These are phyloP conservation scores for Brachylomia viminalis DNA, from an alignment of 2,888 invertebrate genomes.

Conservation along the genomic window DNA sequence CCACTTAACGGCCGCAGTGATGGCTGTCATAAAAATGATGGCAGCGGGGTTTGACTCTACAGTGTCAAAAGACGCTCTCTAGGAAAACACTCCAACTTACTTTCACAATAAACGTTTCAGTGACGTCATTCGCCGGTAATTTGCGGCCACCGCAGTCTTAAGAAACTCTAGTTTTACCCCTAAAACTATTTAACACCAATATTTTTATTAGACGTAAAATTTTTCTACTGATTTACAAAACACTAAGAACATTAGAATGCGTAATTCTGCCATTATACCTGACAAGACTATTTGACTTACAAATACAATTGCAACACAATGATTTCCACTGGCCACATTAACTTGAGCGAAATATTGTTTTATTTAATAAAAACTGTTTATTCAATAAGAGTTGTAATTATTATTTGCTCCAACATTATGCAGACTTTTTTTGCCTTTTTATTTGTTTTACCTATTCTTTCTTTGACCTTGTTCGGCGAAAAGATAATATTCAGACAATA, in stretches of 20 bases:
- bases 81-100: not conserved
- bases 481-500: not conserved
- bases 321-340: constrained; percentile 63
- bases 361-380: constrained; percentile 37
- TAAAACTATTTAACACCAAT: not conserved
- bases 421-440: not conserved
- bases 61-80: not conserved
- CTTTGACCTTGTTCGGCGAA: not conserved
- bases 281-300: constrained; percentile 72
- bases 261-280: constrained; percentile 76
- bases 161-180: not conserved
- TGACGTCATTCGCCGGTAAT: not conserved
- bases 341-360: constrained; percentile 38
- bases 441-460: not conserved
- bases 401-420: constrained; percentile 34
- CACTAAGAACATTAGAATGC: constrained; percentile 73
- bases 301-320: constrained; percentile 66
- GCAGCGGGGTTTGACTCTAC: not conserved
- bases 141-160: not conserved
- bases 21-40: not conserved
- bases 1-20: not conserved
- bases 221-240: constrained; percentile 27
- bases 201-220: not conserved
- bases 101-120: not conserved
- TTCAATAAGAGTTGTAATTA: constrained; percentile 30